Percentiles rank a stretch among this genome's conserved stretches.
These are phyloP conservation scores for Empidonax traillii DNA, from an alignment of 2,113 vertebrate species.

Conservation along the genomic window DNA sequence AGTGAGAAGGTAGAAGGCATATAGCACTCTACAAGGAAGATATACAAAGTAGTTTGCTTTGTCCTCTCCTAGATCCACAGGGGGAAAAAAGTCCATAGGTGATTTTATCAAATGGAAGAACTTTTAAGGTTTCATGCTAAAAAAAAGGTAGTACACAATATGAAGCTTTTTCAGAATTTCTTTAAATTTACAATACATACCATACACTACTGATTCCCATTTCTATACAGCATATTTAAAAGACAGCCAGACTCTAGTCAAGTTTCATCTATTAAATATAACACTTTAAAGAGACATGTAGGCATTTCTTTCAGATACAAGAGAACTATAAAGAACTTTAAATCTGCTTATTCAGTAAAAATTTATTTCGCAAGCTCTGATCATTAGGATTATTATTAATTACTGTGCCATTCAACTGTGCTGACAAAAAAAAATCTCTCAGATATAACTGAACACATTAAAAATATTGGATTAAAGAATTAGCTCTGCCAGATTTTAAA, in stretches of 20 bases:
- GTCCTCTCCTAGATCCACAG: not conserved
- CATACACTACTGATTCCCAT: not conserved
- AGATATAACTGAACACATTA: not conserved
- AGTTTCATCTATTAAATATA: not conserved
- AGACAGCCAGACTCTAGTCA: not conserved
- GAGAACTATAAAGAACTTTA: not conserved
- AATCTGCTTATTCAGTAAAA: slow-evolving; percentile 44
- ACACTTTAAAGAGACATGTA: not conserved
- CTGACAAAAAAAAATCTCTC: not conserved
- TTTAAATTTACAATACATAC: not conserved
- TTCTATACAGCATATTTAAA: not conserved
- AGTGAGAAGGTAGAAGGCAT: not conserved
- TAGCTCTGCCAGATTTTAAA: not conserved
- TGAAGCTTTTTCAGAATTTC: not conserved
- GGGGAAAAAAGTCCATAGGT: rapidly evolving
- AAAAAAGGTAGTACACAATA: not conserved
- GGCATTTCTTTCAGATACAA: not conserved
- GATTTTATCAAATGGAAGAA: not conserved
- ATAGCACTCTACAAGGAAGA: not conserved
- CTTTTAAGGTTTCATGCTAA: not conserved
- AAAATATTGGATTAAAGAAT: slow-evolving; percentile 32
- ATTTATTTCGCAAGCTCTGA: not conserved
- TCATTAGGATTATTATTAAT: slow-evolving; percentile 33
- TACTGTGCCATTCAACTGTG: not conserved
- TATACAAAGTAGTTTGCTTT: not conserved